Evolutionary conservation across 2,797 vertebrate genomes (phyloP).

Genomic region (Siniperca obscura): DNA sequence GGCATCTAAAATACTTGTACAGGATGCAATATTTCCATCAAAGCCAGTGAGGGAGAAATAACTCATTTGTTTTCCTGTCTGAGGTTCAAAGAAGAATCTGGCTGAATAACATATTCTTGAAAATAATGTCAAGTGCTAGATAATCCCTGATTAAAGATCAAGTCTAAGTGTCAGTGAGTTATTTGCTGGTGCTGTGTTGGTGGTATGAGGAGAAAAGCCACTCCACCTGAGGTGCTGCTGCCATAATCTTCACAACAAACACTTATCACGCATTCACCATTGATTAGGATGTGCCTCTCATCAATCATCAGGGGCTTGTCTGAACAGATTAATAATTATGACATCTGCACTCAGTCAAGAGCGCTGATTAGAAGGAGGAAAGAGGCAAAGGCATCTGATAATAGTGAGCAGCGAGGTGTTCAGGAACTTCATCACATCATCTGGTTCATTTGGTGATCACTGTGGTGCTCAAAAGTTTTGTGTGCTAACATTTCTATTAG

Average conservation of each 20-base stretch:
- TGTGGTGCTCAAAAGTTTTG: conserved; percentile 53
- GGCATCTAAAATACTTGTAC: conserved; percentile 53
- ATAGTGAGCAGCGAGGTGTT: conserved; percentile 64
- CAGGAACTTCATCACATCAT: conserved; percentile 55
- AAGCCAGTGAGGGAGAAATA: conserved; percentile 42
- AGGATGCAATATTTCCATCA: conserved; percentile 50
- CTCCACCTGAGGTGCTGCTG: conserved; percentile 79
- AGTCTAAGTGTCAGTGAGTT: conserved; percentile 70
- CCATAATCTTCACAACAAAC: conserved; percentile 85
- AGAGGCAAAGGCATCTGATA: conserved; percentile 57
- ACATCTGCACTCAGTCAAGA: conserved; percentile 84
- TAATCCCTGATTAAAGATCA: conserved; percentile 81
- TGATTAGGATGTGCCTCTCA: conserved; percentile 86
- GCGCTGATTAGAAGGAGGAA: conserved; percentile 77
- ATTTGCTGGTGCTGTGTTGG: conserved; percentile 73
- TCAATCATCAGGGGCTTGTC: conserved; percentile 85
- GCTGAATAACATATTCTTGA: conserved; percentile 66
- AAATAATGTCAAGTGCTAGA: conserved; percentile 77
- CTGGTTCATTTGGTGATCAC: conserved; percentile 62
- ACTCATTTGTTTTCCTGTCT: conserved; percentile 52
- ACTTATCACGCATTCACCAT: conserved; percentile 85
- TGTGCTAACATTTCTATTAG: conserved; percentile 58
- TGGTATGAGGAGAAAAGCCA: conserved; percentile 80
- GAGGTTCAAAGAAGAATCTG: conserved; percentile 42
- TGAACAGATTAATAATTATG: conserved; percentile 83